Evolutionary conservation across 2,888 invertebrate genomes (phyloP), one percentile per base, ranked within the genome.

Genomic region (Elegia similella): DNA sequence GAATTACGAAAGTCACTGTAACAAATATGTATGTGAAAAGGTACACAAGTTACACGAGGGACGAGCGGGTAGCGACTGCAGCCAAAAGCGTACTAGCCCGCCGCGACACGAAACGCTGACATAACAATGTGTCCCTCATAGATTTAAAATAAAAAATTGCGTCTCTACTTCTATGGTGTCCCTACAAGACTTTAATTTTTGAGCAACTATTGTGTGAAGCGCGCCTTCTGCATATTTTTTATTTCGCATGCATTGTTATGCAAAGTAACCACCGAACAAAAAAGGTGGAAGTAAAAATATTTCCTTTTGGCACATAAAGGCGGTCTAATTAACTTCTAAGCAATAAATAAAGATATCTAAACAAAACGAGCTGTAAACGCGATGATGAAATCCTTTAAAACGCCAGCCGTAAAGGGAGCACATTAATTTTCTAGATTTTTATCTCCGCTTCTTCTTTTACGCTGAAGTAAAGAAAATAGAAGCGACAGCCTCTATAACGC

Each of bases 361-460:
- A 54, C 42, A 53, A 54, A 53, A 42, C 30, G 12, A 43, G 43
- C 43, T 32, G 43, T 54, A 54, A 54, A 43, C 53, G 43, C 10
- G 42, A 43, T 43, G 53, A 43, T 54, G 47, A 48, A 47, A 46
- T 55, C 48, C 55, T 55, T 48, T 55, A 30, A 54, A 54, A 54
- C 43, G 43, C 16, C 32, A 15, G 53, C 43, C 7, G 53, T 54
- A 23, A 54, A 54, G 15, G 10, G 16, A 7, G 30, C 13, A 43
- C 43, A 54, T 54, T 54, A 54, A 54, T 54, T 54, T 54, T 43
- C 53, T 54, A 30, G 53, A 43, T 54, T 43, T 54, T 54, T 44
- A 54, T 54, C 53, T 43, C 43, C 29, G 30, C 52, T 54, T 30
- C 29, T 44, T 43, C 32, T 32, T 30, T 38, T 2, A 16, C 50